Base-by-base conservation (phyloP, 2,797 vertebrate genomes). In the Lophius americanus region DNA sequence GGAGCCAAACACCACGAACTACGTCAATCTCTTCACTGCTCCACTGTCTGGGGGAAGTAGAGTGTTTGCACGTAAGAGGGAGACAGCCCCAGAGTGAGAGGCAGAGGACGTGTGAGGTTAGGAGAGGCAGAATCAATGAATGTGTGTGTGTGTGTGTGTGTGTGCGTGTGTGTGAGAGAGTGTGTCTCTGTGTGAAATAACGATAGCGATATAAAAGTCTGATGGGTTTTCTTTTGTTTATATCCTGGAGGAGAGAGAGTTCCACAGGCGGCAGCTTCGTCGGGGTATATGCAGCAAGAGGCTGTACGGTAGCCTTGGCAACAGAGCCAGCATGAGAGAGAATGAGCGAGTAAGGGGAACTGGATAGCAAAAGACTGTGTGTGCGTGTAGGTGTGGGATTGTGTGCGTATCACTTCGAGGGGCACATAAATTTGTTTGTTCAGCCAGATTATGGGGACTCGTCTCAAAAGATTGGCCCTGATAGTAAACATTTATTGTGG, bases 221-320 rank as follows among this genome's bases (percentile, higher is more conserved):
- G 76, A 84, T 81, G 79, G 79, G 44, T 76, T 91, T 81, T 88
- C 84, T 89, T 85, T 91, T 91, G 84, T 92, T 92, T 92, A 87
- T 91, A 77, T 91, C 89, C 85, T 84, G 83, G 90, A 86, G 83
- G 83, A 85, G 75, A 81, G 83, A 91, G 62, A 56, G 63, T 91
- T 89, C 91, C 87, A 91, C 89, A 90, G 89, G 89, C 91, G 70
- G 87, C 88, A 81, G 90, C 88, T 81, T 90, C 83, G 75, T 91
- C 90, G 89, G 92, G 91, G 91, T 92, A 90, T 90, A 90, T 92
- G 92, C 92, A 91, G 90, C 88, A 91, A 92, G 92, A 93, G 92
- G 90, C 92, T 93, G 91, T 90, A 79, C 76, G 84, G 93, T 95
- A 90, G 88, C 92, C 94, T 91, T 93, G 93, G 92, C 92, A 94